Conservation (phyloP, 2,113 vertebrate species). For the Nematolebias whitei region DNA sequence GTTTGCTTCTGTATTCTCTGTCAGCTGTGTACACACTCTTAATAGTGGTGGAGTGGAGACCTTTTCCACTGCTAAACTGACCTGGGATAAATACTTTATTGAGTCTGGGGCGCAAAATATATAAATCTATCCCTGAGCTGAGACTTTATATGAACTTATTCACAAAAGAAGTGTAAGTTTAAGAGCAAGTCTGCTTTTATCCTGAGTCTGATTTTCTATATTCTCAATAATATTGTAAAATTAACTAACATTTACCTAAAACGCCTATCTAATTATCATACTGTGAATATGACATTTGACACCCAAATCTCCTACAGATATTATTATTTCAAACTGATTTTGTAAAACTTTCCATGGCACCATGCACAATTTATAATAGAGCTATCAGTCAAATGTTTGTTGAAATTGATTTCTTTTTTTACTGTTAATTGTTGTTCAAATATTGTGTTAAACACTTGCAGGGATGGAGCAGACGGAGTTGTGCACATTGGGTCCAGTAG, state of each 20-base stretch:
- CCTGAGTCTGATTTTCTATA: not conserved
- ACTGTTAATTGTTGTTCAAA: constrained; percentile 2
- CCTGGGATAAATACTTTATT: constrained; percentile 73
- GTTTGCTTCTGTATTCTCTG: constrained; percentile 67
- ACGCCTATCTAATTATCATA: not conserved
- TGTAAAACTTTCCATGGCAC: not conserved
- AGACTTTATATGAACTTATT: constrained; percentile 68
- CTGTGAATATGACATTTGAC: not conserved
- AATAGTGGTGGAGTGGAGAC: constrained; percentile 58
- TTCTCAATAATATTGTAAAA: not conserved
- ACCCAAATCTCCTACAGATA: not conserved
- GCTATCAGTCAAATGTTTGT: not conserved
- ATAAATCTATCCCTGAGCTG: constrained; percentile 71
- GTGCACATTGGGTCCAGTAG: constrained; percentile 65
- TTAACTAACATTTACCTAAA: too few species aligned
- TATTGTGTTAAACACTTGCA: not conserved
- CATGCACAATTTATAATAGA: too few species aligned
- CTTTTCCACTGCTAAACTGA: constrained; percentile 63
- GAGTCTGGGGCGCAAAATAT: constrained; percentile 67
- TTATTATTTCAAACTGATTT: too few species aligned
- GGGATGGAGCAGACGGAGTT: constrained; percentile 66
- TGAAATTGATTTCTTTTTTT: not conserved
- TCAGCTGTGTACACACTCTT: constrained; percentile 78
- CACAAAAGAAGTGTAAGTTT: constrained; percentile 35
- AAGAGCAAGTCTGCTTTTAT: constrained; percentile 24